Evolutionary conservation across 2,888 invertebrate genomes (phyloP), one percentile per base, ranked within the genome.

Genomic region (Acronicta leporina): DNA sequence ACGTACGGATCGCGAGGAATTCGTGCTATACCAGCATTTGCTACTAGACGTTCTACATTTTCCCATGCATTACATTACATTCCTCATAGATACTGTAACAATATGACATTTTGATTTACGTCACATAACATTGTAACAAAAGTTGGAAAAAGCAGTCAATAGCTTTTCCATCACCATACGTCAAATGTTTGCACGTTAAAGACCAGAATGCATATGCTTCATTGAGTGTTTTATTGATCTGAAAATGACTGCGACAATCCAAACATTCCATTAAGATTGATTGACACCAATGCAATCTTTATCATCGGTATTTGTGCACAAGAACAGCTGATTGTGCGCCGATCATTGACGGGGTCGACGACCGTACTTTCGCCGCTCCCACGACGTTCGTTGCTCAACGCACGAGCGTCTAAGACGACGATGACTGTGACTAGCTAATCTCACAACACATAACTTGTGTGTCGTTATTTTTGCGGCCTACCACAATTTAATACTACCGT

Each of bases 301-400:
- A 82, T 80, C 73, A 75, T 76, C 76, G 76, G 80, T 81, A 82
- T 84, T 85, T 79, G 82, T 81, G 81, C 82, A 82, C 72, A 87
- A 89, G 90, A 93, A 92, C 94, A 94, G 94, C 94, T 94, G 94
- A 93, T 92, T 88, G 86, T 88, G 83, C 82, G 80, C 82, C 70
- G 85, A 87, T 85, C 85, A 86, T 69, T 76, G 87, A 75, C 87
- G 87, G 85, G 92, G 89, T 93, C 90, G 84, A 85, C 85, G 92
- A 88, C 92, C 94, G 88, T 78, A 92, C 93, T 94, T 94, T 94
- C 93, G 92, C 92, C 91, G 87, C 89, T 92, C 91, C 92, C 92
- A 91, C 92, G 90, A 79, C 87, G 87, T 62, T 74, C 62, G 67
- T 92, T 89, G 91, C 91, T 89, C 89, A 89, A 92, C 85, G 81